phyloP scores from a whole-genome alignment of 1,140 invertebrate species.

The Drosophila sechellia region DNA sequence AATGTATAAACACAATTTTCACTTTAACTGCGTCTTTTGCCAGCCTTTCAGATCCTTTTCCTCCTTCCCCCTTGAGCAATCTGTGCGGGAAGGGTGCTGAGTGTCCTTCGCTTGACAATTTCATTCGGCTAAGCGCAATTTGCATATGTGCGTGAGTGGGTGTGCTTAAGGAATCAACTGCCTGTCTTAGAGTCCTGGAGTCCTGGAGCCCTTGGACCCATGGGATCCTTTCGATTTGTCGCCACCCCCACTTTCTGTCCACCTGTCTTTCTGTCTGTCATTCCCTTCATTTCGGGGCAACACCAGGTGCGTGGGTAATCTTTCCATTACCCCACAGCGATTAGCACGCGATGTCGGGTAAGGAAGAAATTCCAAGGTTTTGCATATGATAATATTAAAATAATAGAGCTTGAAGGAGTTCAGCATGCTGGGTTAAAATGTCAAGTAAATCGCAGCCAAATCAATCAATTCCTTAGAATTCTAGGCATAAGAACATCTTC shows the following conservation, averaged over 20 bases:
- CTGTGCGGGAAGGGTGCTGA: background rate
- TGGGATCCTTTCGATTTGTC: constrained; percentile 6
- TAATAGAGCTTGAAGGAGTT: background rate
- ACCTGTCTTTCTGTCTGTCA: background rate
- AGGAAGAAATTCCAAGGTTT: background rate
- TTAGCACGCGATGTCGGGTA: background rate
- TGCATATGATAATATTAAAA: background rate
- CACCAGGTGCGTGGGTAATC: constrained; percentile 9
- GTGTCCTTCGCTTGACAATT: constrained; percentile 4
- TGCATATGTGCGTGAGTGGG: constrained; percentile 12
- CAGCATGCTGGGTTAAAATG: background rate
- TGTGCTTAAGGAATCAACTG: constrained; percentile 7
- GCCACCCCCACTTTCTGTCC: background rate
- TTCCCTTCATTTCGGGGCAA: background rate
- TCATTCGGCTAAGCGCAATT: constrained; percentile 12
- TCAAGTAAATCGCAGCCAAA: no score
- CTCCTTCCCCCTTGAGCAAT: background rate
- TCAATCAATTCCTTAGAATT: no score
- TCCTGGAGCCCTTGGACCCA: background rate
- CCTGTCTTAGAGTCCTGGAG: background rate
- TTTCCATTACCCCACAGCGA: background rate
- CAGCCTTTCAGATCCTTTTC: constrained; percentile 24
- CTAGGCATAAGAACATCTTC: no score
- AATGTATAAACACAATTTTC: constrained; percentile 70
- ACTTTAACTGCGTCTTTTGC: constrained; percentile 57